Base-by-base conservation (phyloP, 2,888 invertebrate species). In the Prosopocoilus inquinatus region DNA sequence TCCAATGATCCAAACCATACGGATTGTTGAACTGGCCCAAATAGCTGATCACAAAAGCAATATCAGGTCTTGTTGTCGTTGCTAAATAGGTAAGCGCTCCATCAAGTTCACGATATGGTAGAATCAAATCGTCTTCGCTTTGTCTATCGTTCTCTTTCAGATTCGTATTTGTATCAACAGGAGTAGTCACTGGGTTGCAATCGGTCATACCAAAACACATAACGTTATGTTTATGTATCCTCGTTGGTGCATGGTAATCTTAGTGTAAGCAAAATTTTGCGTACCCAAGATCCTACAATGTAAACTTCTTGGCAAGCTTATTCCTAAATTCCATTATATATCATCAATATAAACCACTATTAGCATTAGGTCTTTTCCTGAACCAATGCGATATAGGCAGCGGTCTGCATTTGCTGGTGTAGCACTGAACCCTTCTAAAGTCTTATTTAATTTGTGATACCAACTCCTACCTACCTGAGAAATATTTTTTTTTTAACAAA, bases 151-250 rank as follows among this genome's bases (percentile, higher is more conserved):
- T 32, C 41, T 49, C 53, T 28, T 28, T 28, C 34, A 58, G 32
- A 49, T 59, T 62, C 13, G 34, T 43, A 38, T 47, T 49, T 20
- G 44, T 34, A 32, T 60, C 60, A 11, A 61, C 46, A 3, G 64
- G 69, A 16, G 64, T 65, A 39, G 48, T 49, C 3, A 66, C 64
- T 39, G 66, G 56, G 20, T 68, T 69, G 11, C 60, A 63, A 34
- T 67, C 55, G 9, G 53, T 53, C 68, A 69, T 69, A 32, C 60
- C 57, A 46, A 64, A 70, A n/a, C 62, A 35, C 58, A 50, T 28
- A 68, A 47, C 8, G n/a, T 67, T 62, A 3, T n/a, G n/a, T 47
- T 51, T 33, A 69, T 60, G 45, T 69, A 68, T n/a, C 58, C 59
- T 16, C 41, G 50, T 51, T 69, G 65, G 36, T 55, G 13, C 35